phyloP scores from a whole-genome alignment of 2,113 vertebrate species.

The Saguinus imperator region DNA sequence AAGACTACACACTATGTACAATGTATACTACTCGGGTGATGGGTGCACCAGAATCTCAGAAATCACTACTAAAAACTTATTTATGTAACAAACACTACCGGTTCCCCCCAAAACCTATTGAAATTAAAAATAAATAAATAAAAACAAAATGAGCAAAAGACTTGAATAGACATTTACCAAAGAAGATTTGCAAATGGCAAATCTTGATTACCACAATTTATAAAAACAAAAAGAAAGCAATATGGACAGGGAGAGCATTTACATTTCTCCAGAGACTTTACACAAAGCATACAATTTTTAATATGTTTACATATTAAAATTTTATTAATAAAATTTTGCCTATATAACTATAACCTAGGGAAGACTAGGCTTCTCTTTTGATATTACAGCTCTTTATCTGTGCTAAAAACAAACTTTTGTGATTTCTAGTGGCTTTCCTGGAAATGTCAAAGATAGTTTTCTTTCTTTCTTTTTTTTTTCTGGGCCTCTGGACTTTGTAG shows the following conservation, averaged over 20 bases:
- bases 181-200: background rate
- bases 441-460: background rate
- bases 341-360: background rate
- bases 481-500: too few relatives aligned
- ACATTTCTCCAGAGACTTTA: background rate
- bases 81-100: too few relatives aligned
- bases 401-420: background rate
- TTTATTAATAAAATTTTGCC: background rate
- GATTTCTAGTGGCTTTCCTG: background rate
- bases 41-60: too few relatives aligned
- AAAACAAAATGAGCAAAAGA: too few relatives aligned
- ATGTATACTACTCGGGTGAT: too few relatives aligned
- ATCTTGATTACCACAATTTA: background rate
- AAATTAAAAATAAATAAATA: too few relatives aligned
- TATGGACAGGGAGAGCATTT: background rate
- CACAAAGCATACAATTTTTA: background rate
- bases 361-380: background rate
- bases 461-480: too few relatives aligned
- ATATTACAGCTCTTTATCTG: background rate
- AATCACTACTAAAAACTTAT: too few relatives aligned
- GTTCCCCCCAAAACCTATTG: too few relatives aligned
- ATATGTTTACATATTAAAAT: background rate
- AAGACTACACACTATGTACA: too few relatives aligned
- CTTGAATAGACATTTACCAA: background rate
- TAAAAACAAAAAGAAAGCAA: background rate